These are phyloP conservation scores for Nettapus auritus DNA, from an alignment of 2,113 vertebrate genomes.

Conservation along the genomic window DNA sequence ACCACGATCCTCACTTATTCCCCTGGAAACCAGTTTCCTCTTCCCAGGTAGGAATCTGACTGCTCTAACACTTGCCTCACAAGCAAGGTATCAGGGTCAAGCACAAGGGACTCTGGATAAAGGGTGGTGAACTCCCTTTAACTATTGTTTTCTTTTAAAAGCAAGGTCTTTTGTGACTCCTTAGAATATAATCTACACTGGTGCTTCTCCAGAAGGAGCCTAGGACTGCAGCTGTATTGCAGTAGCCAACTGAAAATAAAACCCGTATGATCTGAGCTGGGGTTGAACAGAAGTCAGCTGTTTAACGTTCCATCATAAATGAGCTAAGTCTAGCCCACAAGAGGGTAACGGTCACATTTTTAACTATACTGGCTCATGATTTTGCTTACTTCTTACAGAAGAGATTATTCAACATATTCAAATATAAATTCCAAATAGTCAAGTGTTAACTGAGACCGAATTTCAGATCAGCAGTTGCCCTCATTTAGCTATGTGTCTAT, in stretches of 20 bases:
- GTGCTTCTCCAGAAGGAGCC: background rate
- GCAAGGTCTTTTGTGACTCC: background rate
- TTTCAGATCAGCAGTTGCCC: background rate
- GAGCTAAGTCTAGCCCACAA: background rate
- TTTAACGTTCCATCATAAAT: background rate
- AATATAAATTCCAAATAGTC: background rate
- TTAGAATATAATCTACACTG: background rate
- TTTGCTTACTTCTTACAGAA: background rate
- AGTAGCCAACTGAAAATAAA: background rate
- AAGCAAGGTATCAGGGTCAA: background rate
- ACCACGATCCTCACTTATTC: background rate
- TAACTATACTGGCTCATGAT: background rate
- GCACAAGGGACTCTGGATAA: background rate
- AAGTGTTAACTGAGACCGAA: fast-evolving
- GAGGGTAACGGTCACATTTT: background rate
- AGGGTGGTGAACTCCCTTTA: background rate
- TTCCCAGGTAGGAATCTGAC: background rate
- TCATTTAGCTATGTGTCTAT: background rate
- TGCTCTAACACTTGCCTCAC: background rate
- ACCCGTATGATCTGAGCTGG: background rate
- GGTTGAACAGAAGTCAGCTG: background rate
- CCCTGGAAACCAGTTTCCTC: background rate
- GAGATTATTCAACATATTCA: background rate
- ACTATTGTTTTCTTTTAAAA: background rate
- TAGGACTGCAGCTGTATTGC: background rate